Evolutionary conservation across 2,888 invertebrate genomes (phyloP).

Genomic region (Deladenus siricidicola): DNA sequence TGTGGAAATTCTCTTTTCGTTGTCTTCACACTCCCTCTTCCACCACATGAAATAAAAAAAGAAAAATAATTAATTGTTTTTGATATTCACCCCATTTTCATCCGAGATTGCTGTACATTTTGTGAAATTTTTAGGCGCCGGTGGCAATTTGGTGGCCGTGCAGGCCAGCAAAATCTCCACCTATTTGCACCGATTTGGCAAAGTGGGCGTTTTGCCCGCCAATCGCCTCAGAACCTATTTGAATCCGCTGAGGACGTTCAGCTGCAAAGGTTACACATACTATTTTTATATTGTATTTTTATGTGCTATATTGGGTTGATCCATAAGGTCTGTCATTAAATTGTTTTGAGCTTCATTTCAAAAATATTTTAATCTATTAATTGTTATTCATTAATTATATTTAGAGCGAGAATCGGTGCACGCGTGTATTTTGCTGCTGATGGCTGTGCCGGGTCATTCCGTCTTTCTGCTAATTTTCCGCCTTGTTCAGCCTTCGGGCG

Average conservation of each 20-base stretch:
- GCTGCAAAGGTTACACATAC: conserved; percentile 16
- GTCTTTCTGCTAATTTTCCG: conserved; percentile 37
- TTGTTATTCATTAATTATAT: conserved; percentile 6
- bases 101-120: neutral
- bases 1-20: too few species aligned
- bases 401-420: conserved; percentile 40
- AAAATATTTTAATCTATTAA: conserved; percentile 9
- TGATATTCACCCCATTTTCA: too few species aligned
- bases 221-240: conserved; percentile 14
- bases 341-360: neutral
- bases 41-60: too few species aligned
- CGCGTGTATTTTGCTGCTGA: conserved; percentile 33
- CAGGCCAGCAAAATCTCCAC: conserved; percentile 20
- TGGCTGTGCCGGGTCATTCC: conserved; percentile 38
- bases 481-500: conserved; percentile 30
- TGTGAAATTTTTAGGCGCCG: conserved; percentile 30
- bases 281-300: too few species aligned
- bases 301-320: neutral
- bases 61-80: too few species aligned
- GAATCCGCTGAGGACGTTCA: conserved; percentile 19
- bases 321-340: neutral
- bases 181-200: conserved; percentile 13
- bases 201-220: conserved; percentile 10
- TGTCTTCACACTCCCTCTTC: too few species aligned
- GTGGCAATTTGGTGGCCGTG: conserved; percentile 37